phyloP scores from a whole-genome alignment of 2,888 invertebrate species.

The Caenorhabditis becei region DNA sequence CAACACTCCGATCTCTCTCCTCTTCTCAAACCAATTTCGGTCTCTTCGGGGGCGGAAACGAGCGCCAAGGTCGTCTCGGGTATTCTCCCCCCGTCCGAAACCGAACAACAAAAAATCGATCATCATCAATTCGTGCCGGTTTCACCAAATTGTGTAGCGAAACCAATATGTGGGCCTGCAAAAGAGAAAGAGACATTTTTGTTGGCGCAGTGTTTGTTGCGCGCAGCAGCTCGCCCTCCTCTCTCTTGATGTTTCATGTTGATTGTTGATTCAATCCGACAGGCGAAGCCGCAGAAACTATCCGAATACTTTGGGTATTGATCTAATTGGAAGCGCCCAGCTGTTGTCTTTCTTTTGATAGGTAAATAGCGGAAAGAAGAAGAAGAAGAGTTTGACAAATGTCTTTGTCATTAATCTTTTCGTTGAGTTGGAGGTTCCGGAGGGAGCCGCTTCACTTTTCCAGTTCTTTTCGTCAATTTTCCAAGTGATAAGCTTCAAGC shows the following conservation, averaged over 20 bases:
- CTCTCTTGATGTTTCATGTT: conserved; percentile 44
- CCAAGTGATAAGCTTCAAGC: too few species aligned
- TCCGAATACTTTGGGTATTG: conserved; percentile 44
- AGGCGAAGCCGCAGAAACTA: conserved; percentile 43
- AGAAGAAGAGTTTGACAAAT: conserved; percentile 25
- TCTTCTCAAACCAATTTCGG: conserved; percentile 53
- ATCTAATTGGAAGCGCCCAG: conserved; percentile 32
- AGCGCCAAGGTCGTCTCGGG: conserved; percentile 43
- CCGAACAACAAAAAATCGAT: conserved; percentile 60
- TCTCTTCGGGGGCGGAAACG: conserved; percentile 8
- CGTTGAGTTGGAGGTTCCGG: not conserved
- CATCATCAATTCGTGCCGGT: conserved; percentile 8
- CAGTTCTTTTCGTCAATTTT: too few species aligned
- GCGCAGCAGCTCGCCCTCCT: not conserved
- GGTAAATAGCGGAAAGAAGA: too few species aligned
- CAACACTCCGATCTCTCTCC: conserved; percentile 26
- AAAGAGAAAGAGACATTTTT: conserved; percentile 36
- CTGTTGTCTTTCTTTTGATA: conserved; percentile 10
- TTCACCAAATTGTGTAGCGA: conserved; percentile 33
- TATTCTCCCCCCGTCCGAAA: conserved; percentile 28
- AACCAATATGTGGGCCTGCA: conserved; percentile 36
- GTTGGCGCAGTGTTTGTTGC: not conserved
- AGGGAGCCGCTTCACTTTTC: not conserved
- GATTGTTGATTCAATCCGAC: conserved; percentile 58
- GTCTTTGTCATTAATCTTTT: conserved; percentile 12